Evolutionary conservation across 1,140 invertebrate genomes (phyloP), one percentile per base, ranked within the genome.

Genomic region (Drosophila mayri): DNA sequence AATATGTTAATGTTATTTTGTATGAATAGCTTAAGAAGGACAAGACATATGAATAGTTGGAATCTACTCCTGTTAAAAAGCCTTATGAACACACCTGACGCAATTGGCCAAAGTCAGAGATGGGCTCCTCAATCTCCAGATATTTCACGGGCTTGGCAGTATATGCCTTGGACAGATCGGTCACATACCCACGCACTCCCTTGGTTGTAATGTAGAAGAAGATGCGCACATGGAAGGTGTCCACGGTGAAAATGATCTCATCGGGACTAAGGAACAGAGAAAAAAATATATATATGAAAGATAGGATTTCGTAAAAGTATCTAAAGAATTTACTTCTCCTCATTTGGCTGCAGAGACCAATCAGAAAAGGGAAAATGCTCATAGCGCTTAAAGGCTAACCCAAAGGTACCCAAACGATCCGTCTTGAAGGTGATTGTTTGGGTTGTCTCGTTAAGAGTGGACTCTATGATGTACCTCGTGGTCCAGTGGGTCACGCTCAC

Each of bases 341-440:
- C 66, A 30, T 57, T 91, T 37, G 91, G 87, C 16, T 91, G 76
- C 60, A 92, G 5, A 11, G 40, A 75, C 91, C 91, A 92, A 22
- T 86, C 74, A 1, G 74, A 67, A 49, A 92, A 92, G 3, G 91
- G 91, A 40, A 92, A 92, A 37, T 92, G 91, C 1, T 92, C 91
- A 59, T 92, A 92, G 3, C 91, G 84, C 52, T 90, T 85, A 25
- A 74, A 92, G 8, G 91, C 91, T 20, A 92, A 68, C 8, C 91
- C 91, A 49, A 92, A 79, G 14, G 60, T 37, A 1, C 91, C 91
- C 41, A 92, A 54, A 0, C 91, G 87, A 76, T 92, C 79, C 0
- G 91, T 92, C 46, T 73, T 72, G 11, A 92, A 61, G 9, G 63
- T 67, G 1, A 92, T 47, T 4, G 44, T 91, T 0, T 32, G 10